Conservation (phyloP, 2,888 invertebrate genomes). For the Pandemis heparana region DNA sequence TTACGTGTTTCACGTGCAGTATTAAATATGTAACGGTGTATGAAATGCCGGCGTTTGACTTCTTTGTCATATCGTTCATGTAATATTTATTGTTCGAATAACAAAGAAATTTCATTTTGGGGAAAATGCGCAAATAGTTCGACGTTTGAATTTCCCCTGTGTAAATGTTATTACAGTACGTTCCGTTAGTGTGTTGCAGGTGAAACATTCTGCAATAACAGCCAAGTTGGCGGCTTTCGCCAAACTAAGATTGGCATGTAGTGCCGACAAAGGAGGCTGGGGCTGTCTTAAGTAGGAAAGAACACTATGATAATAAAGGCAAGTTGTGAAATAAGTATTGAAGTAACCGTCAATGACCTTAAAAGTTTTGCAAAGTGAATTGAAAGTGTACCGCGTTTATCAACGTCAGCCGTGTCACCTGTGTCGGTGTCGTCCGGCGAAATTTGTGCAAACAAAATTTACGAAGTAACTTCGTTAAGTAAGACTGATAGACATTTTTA, state of each 20-base stretch:
- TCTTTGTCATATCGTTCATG: constrained; percentile 77
- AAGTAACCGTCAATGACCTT: constrained; percentile 38
- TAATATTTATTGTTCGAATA: constrained; percentile 78
- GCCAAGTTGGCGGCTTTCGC: constrained; percentile 57
- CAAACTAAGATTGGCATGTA: constrained; percentile 64
- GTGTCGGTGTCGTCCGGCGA: constrained; percentile 54
- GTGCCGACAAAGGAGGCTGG: constrained; percentile 46
- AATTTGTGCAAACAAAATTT: constrained; percentile 62
- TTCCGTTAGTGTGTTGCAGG: constrained; percentile 69
- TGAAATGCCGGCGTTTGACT: constrained; percentile 63
- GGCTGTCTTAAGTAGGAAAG: constrained; percentile 10
- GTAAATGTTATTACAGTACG: constrained; percentile 81
- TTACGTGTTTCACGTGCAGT: constrained; percentile 28
- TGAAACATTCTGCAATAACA: constrained; percentile 76
- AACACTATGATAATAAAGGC: constrained; percentile 6
- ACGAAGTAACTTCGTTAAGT: constrained; percentile 65
- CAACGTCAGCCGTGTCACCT: constrained; percentile 66
- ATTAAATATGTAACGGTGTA: constrained; percentile 65
- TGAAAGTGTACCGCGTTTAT: constrained; percentile 56
- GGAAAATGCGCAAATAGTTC: constrained; percentile 81
- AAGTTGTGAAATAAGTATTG: constrained; percentile 4
- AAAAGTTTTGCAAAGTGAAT: constrained; percentile 49
- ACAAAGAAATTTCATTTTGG: constrained; percentile 82
- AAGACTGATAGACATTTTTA: constrained; percentile 73
- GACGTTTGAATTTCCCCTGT: constrained; percentile 83